phyloP scores from a whole-genome alignment of 92 coral and sea anemone genomes.

The Metridium senile region DNA sequence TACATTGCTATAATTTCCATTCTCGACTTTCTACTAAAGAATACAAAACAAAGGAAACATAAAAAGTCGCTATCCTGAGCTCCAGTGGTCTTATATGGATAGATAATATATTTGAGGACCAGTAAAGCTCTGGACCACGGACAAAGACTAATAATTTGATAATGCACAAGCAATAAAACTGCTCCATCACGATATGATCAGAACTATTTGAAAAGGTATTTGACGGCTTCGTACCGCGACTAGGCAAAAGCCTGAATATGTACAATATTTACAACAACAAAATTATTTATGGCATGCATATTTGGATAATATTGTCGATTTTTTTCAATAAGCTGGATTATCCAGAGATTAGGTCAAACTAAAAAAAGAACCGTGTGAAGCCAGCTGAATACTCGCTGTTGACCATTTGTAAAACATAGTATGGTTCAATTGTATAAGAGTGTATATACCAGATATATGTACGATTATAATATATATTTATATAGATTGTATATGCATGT shows the following conservation, averaged over 20 bases:
- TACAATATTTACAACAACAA: slow-evolving; percentile 27
- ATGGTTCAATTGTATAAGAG: background rate
- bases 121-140: background rate
- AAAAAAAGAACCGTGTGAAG: background rate
- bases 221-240: slow-evolving; percentile 14
- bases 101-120: background rate
- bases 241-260: slow-evolving; percentile 10
- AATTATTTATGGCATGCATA: background rate
- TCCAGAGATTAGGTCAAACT: slow-evolving; percentile 9
- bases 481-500: background rate
- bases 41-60: background rate
- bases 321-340: slow-evolving; percentile 5
- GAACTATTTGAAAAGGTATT: slow-evolving; percentile 28
- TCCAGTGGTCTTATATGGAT: too few relatives aligned
- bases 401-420: background rate
- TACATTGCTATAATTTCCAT: background rate
- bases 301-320: slow-evolving; percentile 1
- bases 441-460: slow-evolving; percentile 16
- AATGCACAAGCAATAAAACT: slow-evolving; percentile 7
- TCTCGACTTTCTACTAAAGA: background rate
- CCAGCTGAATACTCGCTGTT: background rate
- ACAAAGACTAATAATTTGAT: background rate
- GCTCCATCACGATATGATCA: slow-evolving; percentile 18
- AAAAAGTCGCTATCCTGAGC: too few relatives aligned
- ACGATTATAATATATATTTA: slow-evolving; percentile 4